A percentile compares a stretch with the other conserved stretches of the same genome.
Conservation (phyloP, 2,797 vertebrate species). For the Numenius phaeopus region DNA sequence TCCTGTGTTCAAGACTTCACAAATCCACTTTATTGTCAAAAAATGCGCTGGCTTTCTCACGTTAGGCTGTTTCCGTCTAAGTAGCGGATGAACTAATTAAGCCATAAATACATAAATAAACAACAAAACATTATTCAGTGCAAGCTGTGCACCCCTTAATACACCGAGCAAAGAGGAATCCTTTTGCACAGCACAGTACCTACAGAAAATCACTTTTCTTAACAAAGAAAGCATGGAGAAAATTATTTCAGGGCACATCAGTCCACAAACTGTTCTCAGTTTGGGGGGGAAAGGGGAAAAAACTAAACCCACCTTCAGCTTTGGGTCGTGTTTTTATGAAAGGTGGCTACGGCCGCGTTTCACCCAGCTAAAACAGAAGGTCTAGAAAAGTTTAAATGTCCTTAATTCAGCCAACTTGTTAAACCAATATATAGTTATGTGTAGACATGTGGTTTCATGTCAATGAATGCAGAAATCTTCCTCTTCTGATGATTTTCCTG, state of each 20-base stretch:
- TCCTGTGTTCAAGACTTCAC: not conserved
- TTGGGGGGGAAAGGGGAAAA: fast-evolving
- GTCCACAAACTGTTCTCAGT: not conserved
- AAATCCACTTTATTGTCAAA: conserved; percentile 4
- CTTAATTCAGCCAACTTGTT: not conserved
- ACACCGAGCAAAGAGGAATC: not conserved
- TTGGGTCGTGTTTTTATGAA: not conserved
- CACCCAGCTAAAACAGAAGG: not conserved
- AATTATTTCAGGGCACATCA: not conserved
- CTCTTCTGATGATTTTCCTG: not conserved
- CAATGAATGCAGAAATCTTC: not conserved
- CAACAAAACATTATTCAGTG: not conserved
- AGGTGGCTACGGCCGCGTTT: not conserved
- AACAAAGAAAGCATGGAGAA: not conserved
- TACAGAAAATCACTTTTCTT: not conserved
- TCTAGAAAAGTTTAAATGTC: not conserved
- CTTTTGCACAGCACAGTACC: not conserved
- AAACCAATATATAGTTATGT: not conserved
- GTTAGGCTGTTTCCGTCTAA: not conserved
- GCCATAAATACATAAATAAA: not conserved
- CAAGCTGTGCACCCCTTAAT: not conserved
- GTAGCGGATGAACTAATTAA: not conserved
- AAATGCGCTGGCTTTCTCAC: not conserved
- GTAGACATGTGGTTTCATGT: not conserved
- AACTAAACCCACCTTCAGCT: not conserved